phyloP scores from a whole-genome alignment of 2,113 vertebrate species.

The Phoenicopterus ruber region DNA sequence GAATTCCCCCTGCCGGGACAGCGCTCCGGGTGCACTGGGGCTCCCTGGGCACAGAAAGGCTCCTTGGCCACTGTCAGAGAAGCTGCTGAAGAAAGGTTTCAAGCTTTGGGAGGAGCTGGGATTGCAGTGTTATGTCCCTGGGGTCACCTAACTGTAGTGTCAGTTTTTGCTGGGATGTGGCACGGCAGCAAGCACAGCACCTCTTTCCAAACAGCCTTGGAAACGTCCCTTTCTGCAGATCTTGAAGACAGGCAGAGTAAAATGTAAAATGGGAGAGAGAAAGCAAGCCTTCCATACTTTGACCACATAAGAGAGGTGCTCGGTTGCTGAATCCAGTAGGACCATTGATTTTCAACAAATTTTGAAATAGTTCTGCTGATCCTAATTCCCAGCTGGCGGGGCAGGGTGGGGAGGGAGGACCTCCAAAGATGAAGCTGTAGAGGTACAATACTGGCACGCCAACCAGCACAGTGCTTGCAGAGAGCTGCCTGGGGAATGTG shows the following conservation, averaged over 20 bases:
- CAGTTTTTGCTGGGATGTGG: neutral
- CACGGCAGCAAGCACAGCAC: neutral
- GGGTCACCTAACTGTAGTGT: neutral
- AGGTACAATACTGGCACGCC: neutral
- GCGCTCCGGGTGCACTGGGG: too few species aligned
- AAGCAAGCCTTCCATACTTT: neutral
- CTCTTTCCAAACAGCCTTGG: neutral
- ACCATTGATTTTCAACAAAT: neutral
- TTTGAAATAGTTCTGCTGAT: neutral
- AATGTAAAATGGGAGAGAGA: neutral
- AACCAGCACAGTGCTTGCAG: neutral
- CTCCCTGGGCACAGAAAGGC: neutral
- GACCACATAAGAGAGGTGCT: neutral
- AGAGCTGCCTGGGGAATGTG: neutral
- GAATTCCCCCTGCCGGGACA: neutral
- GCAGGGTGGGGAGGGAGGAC: neutral
- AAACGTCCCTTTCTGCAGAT: neutral
- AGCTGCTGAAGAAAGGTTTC: neutral
- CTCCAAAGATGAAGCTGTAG: neutral
- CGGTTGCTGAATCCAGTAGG: neutral
- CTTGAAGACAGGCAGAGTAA: neutral
- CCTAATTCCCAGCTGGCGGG: neutral
- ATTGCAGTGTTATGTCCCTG: neutral
- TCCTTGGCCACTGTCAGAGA: fast-evolving
- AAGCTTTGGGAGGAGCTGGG: neutral